These are phyloP conservation scores for Lemur catta DNA, from an alignment of 2,797 vertebrate genomes.

Conservation along the genomic window DNA sequence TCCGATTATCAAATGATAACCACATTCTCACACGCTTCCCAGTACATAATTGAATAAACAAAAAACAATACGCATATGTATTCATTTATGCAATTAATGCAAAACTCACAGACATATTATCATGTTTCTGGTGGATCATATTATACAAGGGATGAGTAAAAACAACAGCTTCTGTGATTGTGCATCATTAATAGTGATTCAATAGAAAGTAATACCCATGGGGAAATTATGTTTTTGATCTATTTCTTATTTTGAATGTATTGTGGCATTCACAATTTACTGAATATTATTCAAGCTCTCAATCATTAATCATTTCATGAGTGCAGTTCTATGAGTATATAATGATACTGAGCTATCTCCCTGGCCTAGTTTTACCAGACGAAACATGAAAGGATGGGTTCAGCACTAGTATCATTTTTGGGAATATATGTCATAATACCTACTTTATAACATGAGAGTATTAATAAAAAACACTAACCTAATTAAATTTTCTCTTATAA, in stretches of 20 bases:
- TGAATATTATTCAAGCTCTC: not conserved
- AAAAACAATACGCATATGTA: constrained; percentile 36
- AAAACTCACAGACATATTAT: constrained; percentile 39
- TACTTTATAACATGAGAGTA: not conserved
- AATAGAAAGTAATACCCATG: not conserved
- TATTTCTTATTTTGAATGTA: not conserved
- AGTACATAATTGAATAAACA: constrained; percentile 45
- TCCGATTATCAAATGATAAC: constrained; percentile 60
- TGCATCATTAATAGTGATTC: not conserved
- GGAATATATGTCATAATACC: not conserved
- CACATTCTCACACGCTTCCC: not conserved
- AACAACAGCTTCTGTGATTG: not conserved
- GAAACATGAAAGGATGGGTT: not conserved
- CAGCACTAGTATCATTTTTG: not conserved
- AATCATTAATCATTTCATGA: not conserved
- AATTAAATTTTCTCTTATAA: constrained; percentile 34
- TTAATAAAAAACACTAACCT: not conserved
- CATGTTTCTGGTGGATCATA: constrained; percentile 21
- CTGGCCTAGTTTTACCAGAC: not conserved
- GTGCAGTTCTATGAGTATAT: not conserved
- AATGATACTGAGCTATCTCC: not conserved
- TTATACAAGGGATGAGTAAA: not conserved
- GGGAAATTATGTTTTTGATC: not conserved
- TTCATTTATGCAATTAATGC: constrained; percentile 46
- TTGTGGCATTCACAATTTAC: not conserved